Conservation (phyloP, 2,113 vertebrate genomes). For the Rynchops niger region DNA sequence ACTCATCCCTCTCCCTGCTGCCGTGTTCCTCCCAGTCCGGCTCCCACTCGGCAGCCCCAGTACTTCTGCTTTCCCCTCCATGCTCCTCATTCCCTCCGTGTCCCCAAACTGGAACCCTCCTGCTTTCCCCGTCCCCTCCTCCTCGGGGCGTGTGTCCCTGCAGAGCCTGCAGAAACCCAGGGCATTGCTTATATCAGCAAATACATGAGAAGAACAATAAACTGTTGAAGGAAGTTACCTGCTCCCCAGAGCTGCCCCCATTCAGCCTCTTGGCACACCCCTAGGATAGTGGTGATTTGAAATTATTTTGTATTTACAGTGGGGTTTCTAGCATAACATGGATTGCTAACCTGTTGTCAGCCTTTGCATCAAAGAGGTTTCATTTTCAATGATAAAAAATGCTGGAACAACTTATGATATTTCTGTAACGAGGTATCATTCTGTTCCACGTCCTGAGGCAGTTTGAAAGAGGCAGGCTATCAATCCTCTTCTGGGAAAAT, state of each 20-base stretch:
- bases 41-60: background rate
- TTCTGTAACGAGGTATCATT: conserved; percentile 9
- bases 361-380: background rate
- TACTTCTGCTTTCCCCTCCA: background rate
- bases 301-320: background rate
- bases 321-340: background rate
- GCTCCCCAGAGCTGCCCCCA: background rate
- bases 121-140: background rate
- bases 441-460: background rate
- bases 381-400: conserved; percentile 15
- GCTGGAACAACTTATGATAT: background rate
- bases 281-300: background rate
- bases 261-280: background rate
- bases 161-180: background rate
- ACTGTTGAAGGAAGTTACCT: background rate
- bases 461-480: background rate
- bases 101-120: background rate
- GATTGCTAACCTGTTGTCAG: conserved; percentile 10
- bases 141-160: fast-evolving
- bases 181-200: background rate
- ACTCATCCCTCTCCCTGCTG: background rate
- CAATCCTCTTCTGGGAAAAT: background rate
- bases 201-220: background rate
- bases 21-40: background rate
- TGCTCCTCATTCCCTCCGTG: background rate